A percentile compares a stretch with the other conserved stretches of the same genome.
These are phyloP conservation scores for Chlorodrepanis virens DNA, from an alignment of 2,113 vertebrate species.

Conservation along the genomic window DNA sequence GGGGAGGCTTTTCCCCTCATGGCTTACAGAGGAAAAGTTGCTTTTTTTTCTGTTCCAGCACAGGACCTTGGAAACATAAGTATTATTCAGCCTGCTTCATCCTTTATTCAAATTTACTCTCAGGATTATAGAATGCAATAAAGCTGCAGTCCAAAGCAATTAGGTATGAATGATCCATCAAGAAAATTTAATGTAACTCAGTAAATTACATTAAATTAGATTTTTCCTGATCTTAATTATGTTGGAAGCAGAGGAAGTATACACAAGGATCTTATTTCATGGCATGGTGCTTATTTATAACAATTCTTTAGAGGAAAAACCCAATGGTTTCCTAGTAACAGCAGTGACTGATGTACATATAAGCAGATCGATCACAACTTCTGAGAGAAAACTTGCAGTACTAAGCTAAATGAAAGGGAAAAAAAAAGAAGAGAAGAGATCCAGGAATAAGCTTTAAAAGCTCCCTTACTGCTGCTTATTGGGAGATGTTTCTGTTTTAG, in stretches of 20 bases:
- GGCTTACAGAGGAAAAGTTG: not conserved
- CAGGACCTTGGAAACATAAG: not conserved
- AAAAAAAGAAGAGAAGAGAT: not conserved
- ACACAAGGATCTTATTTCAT: slow-evolving; percentile 8
- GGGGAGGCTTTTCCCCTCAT: not conserved
- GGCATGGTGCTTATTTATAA: slow-evolving; percentile 26
- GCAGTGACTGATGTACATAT: slow-evolving; percentile 17
- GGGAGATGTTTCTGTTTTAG: not conserved
- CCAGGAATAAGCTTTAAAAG: not conserved
- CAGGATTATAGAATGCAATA: slow-evolving; percentile 12
- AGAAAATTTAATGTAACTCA: slow-evolving; percentile 40
- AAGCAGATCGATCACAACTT: slow-evolving; percentile 44
- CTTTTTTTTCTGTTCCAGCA: not conserved
- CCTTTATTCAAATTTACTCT: slow-evolving; percentile 26
- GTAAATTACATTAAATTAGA: slow-evolving; percentile 35
- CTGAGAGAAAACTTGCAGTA: slow-evolving; percentile 15
- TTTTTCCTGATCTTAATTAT: slow-evolving; percentile 52
- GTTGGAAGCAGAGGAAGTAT: slow-evolving; percentile 28
- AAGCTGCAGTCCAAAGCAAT: slow-evolving; percentile 20
- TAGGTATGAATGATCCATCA: slow-evolving; percentile 43
- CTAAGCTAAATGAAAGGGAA: slow-evolving; percentile 8
- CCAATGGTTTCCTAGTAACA: slow-evolving; percentile 50
- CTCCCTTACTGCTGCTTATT: not conserved
- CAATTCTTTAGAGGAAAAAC: slow-evolving; percentile 32
- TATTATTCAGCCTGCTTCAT: not conserved